Evolutionary conservation across 2,888 invertebrate genomes (phyloP), one percentile per base, ranked within the genome.

Genomic region (Tuta absoluta): DNA sequence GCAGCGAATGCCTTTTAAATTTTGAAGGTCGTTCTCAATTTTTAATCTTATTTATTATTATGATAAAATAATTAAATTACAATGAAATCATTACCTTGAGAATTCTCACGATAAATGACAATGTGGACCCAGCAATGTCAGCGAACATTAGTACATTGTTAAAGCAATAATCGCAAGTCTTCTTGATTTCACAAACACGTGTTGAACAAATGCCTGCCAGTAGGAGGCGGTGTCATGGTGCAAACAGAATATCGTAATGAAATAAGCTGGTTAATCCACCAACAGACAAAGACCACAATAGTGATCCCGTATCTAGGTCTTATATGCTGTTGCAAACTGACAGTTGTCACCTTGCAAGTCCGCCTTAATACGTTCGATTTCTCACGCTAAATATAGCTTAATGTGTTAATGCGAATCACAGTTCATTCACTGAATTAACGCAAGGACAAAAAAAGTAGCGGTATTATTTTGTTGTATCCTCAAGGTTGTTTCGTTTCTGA

Each of bases 371-470:
- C n/a, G 48, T 24, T 28, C 33, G 21, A 49, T 33, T 61, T 61
- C 61, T 61, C 61, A 61, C 61, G 49, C n/a, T 33, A 61, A 61
- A 24, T 48, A 61, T 37, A 58, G 38, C 33, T 38, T 11, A 58
- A 3, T 45, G n/a, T 33, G 45, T 14, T 38, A 58, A 37, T 58
- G 58, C 12, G 58, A 58, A 58, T 58, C 21, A n/a, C 14, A 21
- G 23, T 19, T 19, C 12, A 53, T 56, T 56, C 7, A 56, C n/a
- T 33, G 17, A 33, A 56, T 56, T 56, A 56, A 56, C 5, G 33
- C 56, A 56, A 56, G 56, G 56, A 28, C 56, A 53, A 53, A 41
- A 56, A 33, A 10, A 17, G 17, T 56, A 14, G 56, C 17, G 24
- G 33, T 51, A 51, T 33, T 56, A 10, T 23, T 53, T 53, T 19